A percentile compares a stretch with the other conserved stretches of the same genome.
Evolutionary conservation across 2,797 vertebrate species (phyloP).

Genomic region (Typhlichthys subterraneus): DNA sequence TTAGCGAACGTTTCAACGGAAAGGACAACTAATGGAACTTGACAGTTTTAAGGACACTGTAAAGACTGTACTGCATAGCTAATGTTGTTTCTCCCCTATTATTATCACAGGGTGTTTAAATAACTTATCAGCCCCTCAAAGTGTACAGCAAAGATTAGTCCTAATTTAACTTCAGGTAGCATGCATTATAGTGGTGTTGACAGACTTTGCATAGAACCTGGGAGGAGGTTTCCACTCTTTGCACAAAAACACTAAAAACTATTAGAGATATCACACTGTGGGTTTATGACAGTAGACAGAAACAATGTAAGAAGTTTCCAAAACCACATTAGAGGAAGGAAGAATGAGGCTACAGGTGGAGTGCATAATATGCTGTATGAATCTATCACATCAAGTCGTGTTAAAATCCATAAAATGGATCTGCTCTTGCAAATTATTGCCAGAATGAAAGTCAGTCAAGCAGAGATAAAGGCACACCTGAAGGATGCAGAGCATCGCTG

Average conservation of each 20-base stretch:
- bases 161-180: constrained; percentile 34
- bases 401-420: constrained; percentile 57
- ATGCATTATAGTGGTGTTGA: too few species aligned
- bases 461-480: constrained; percentile 53
- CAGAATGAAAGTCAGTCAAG: constrained; percentile 73
- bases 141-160: constrained; percentile 26
- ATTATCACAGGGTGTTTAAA: constrained; percentile 44
- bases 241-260: constrained; percentile 14
- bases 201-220: constrained; percentile 24
- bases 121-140: constrained; percentile 39
- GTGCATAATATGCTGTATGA: constrained; percentile 55
- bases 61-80: constrained; percentile 45
- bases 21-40: constrained; percentile 52
- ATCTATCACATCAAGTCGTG: constrained; percentile 61
- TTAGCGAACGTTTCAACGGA: constrained; percentile 31
- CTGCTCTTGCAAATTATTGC: constrained; percentile 67
- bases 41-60: constrained; percentile 56
- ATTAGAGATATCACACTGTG: constrained; percentile 20
- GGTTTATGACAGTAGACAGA: constrained; percentile 53
- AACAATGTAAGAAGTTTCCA: constrained; percentile 55
- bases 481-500: constrained; percentile 56
- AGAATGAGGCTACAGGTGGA: constrained; percentile 32
- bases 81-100: constrained; percentile 40
- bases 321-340: constrained; percentile 44
- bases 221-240: too few species aligned